Conservation (phyloP, 1,140 invertebrate genomes). For the Patella vulgata region DNA sequence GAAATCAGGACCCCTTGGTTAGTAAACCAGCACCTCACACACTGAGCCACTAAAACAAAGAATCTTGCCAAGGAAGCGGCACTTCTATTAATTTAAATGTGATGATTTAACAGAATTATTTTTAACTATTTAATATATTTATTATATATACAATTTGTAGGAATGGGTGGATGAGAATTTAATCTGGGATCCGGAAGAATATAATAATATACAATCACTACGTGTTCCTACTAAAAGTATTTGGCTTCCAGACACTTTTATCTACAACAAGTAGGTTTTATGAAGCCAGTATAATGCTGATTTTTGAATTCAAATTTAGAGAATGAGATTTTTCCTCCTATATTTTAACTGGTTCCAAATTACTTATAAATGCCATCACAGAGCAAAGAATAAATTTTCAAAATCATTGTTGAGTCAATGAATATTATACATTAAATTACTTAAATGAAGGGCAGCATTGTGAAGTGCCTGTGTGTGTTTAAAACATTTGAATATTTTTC, state of each 20-base stretch:
- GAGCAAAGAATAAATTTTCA: neutral
- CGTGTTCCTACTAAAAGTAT: slow-evolving; percentile 95
- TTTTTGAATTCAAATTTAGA: neutral
- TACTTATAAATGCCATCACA: neutral
- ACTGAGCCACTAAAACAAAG: too few relatives aligned
- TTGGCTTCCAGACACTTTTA: slow-evolving; percentile 99
- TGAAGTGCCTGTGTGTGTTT: too few relatives aligned
- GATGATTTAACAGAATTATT: too few relatives aligned
- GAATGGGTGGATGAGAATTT: slow-evolving; percentile 99
- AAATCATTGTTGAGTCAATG: neutral
- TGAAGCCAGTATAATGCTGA: too few relatives aligned
- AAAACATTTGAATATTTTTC: too few relatives aligned
- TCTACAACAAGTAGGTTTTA: slow-evolving; percentile 93
- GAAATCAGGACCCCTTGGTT: too few relatives aligned
- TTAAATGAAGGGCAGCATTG: neutral
- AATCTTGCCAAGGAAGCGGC: too few relatives aligned
- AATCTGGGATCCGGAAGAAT: slow-evolving; percentile 95
- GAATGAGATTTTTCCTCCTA: neutral
- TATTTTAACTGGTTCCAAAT: neutral
- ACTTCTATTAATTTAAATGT: too few relatives aligned
- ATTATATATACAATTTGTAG: too few relatives aligned
- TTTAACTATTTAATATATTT: too few relatives aligned
- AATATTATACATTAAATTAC: neutral
- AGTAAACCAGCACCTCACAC: too few relatives aligned
- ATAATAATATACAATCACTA: slow-evolving; percentile 94